Evolutionary conservation across 2,888 invertebrate species (phyloP).

Genomic region (Xanthorhoe spadicearia): DNA sequence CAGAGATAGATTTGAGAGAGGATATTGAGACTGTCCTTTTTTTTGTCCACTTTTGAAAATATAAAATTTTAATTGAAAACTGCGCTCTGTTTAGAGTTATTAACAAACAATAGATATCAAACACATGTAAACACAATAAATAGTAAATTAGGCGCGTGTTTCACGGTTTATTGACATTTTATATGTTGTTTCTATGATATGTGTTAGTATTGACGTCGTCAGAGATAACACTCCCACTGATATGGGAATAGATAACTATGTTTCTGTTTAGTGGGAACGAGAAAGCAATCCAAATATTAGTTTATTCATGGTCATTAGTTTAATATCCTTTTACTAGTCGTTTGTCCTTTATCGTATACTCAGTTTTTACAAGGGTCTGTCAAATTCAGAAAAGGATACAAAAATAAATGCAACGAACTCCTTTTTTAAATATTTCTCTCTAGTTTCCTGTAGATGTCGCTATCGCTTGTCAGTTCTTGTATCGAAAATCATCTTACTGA

Average conservation of each 20-base stretch:
- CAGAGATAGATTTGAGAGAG: no score
- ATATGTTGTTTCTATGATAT: slow-evolving; percentile 32
- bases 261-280: neutral
- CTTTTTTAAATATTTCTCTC: no score
- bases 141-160: slow-evolving; percentile 41
- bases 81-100: no score
- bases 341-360: neutral
- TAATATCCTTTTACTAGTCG: neutral
- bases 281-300: neutral
- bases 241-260: neutral
- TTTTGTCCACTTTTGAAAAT: neutral
- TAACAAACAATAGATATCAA: neutral
- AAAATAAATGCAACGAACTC: no score
- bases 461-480: no score
- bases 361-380: no score
- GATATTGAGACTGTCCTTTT: no score
- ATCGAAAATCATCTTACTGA: no score
- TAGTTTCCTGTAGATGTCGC: no score
- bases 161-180: slow-evolving; percentile 48
- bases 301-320: neutral
- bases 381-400: no score
- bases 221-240: slow-evolving; percentile 18
- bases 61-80: no score
- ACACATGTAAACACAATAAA: slow-evolving; percentile 27
- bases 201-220: slow-evolving; percentile 35